A percentile compares a stretch with the other conserved stretches of the same genome.
These are phyloP conservation scores for Apodemia hepburni DNA, from an alignment of 2,888 invertebrate genomes.

Conservation along the genomic window DNA sequence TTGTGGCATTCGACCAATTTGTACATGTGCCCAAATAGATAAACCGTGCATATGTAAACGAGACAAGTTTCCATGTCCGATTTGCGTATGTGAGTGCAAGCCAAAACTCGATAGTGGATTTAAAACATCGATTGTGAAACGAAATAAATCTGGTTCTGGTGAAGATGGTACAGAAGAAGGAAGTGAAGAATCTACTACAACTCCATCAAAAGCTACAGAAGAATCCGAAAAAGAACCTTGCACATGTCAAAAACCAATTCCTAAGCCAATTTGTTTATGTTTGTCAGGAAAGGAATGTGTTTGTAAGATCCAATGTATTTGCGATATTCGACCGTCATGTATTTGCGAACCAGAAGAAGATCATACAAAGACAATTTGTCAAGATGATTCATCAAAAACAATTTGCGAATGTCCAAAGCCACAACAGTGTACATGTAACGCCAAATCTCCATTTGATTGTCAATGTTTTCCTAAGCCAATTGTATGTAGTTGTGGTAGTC, in stretches of 20 bases:
- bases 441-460: conserved; percentile 39
- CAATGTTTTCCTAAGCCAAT: conserved; percentile 46
- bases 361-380: conserved; percentile 38
- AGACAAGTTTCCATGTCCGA: conserved; percentile 49
- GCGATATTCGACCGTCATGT: conserved; percentile 50
- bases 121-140: conserved; percentile 23
- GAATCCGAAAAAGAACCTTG: conserved; percentile 42
- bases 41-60: conserved; percentile 60
- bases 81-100: conserved; percentile 55
- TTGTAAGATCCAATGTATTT: conserved; percentile 50
- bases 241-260: conserved; percentile 49
- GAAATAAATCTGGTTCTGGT: conserved; percentile 28
- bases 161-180: conserved; percentile 27
- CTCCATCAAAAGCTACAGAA: conserved; percentile 25
- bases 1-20: conserved; percentile 43
- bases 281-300: conserved; percentile 50
- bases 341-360: conserved; percentile 47
- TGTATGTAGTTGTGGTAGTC: conserved; percentile 53
- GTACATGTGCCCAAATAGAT: conserved; percentile 52
- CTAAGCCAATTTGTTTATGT: conserved; percentile 46
- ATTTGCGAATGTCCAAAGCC: conserved; percentile 48
- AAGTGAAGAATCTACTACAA: conserved; percentile 22
- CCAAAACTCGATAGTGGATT: conserved; percentile 32
- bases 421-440: conserved; percentile 47
- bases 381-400: conserved; percentile 42